Conservation (phyloP, 2,113 vertebrate genomes). For the Hippopotamus amphibius region DNA sequence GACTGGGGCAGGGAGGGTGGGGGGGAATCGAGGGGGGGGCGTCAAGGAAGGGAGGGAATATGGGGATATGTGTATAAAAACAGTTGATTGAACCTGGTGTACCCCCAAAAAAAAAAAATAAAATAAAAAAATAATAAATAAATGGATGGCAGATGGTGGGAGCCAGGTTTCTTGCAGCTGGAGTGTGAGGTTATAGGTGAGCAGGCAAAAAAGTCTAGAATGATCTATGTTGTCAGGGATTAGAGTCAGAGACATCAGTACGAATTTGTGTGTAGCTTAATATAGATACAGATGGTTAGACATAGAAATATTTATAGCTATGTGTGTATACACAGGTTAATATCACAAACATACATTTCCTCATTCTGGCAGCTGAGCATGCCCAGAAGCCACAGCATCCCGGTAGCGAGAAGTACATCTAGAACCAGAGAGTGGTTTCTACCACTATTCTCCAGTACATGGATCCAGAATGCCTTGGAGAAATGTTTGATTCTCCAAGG, state of each 20-base stretch:
- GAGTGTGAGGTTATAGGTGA: slow-evolving; percentile 8
- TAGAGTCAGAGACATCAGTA: slow-evolving; percentile 13
- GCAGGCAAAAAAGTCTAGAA: slow-evolving; percentile 1
- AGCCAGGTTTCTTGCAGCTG: slow-evolving; percentile 35
- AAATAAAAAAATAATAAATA: no score
- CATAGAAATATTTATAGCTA: slow-evolving; percentile 60
- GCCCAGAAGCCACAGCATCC: background rate
- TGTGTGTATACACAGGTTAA: background rate
- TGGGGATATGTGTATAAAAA: no score
- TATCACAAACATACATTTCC: background rate
- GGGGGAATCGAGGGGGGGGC: no score
- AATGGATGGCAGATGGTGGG: slow-evolving; percentile 45
- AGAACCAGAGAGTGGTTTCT: background rate
- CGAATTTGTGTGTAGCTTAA: slow-evolving; percentile 11
- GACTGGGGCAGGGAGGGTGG: no score
- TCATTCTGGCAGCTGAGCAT: background rate
- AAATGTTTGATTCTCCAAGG: background rate
- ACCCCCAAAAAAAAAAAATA: no score
- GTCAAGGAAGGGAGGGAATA: no score
- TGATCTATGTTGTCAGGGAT: slow-evolving; percentile 52
- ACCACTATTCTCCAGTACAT: background rate
- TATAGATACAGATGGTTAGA: slow-evolving; percentile 44
- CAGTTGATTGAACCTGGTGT: no score
- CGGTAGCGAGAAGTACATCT: background rate
- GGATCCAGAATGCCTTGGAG: background rate